phyloP scores from a whole-genome alignment of 2,888 invertebrate species.

The Trachelus troglodyta region DNA sequence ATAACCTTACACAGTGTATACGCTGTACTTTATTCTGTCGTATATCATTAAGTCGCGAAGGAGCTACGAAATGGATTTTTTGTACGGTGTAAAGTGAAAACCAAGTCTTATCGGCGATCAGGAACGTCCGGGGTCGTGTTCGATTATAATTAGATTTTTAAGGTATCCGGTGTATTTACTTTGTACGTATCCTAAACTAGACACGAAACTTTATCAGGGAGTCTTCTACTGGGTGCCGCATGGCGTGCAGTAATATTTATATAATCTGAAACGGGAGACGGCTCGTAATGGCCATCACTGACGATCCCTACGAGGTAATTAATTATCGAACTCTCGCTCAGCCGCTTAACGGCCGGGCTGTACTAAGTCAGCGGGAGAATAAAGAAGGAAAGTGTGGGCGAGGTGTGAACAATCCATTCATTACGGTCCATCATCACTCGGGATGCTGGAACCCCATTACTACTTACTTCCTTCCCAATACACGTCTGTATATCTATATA shows the following conservation, averaged over 20 bases:
- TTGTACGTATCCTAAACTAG: background rate
- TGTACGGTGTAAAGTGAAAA: background rate
- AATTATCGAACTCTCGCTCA: slow-evolving; percentile 41
- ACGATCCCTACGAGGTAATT: slow-evolving; percentile 47
- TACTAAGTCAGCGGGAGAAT: slow-evolving; percentile 11
- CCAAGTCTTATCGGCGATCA: background rate
- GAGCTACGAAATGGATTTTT: too few species aligned
- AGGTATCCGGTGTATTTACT: background rate
- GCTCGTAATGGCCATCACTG: slow-evolving; percentile 14
- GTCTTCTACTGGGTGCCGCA: background rate
- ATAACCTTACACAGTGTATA: background rate
- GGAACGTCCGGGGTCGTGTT: background rate
- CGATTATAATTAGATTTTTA: background rate
- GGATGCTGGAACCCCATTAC: background rate
- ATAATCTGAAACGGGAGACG: background rate
- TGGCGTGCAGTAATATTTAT: background rate
- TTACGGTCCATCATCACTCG: slow-evolving; percentile 39
- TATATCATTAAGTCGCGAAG: background rate
- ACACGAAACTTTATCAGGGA: background rate
- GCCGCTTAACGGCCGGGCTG: slow-evolving; percentile 23
- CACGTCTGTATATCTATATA: background rate
- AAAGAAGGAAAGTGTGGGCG: slow-evolving; percentile 43
- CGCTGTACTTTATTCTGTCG: background rate
- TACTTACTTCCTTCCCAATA: background rate
- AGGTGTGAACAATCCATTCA: slow-evolving; percentile 54